A percentile compares a stretch with the other conserved stretches of the same genome.
Conservation (phyloP, 2,888 invertebrate genomes). For the Epirrhoe tristata region DNA sequence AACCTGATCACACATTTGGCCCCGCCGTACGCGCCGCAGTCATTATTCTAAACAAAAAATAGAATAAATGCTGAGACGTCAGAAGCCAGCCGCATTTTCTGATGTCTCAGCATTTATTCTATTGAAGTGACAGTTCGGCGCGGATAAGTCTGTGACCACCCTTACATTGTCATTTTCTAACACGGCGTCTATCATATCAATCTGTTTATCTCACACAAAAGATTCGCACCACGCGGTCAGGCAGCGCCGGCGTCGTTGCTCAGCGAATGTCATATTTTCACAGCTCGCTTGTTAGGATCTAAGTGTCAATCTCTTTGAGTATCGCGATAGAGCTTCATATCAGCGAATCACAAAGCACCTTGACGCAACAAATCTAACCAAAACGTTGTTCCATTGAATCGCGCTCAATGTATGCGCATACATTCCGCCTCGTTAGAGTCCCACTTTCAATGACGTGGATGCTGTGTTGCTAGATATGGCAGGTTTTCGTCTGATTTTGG, state of each 20-base stretch:
- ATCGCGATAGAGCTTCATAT: not conserved
- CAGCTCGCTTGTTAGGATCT: not conserved
- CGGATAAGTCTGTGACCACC: too few relatives aligned
- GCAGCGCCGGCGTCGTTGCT: not conserved
- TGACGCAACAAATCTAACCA: constrained; percentile 56
- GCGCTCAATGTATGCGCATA: constrained; percentile 76
- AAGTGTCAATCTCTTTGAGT: constrained; percentile 17
- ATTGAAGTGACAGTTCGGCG: too few relatives aligned
- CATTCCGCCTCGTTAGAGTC: constrained; percentile 72
- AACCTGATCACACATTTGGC: too few relatives aligned
- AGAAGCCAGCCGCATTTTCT: too few relatives aligned
- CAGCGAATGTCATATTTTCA: not conserved
- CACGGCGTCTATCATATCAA: not conserved
- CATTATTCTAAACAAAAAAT: too few relatives aligned
- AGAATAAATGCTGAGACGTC: too few relatives aligned
- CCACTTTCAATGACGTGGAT: constrained; percentile 56
- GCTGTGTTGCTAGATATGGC: constrained; percentile 49
- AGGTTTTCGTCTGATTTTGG: constrained; percentile 26
- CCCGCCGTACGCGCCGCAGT: too few relatives aligned
- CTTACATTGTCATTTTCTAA: too few relatives aligned
- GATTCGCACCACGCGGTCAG: not conserved
- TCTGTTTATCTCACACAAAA: not conserved
- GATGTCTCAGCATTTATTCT: too few relatives aligned
- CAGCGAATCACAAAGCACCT: constrained; percentile 30
- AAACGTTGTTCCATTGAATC: constrained; percentile 67